phyloP scores from a whole-genome alignment of 1,140 invertebrate species.

The Drosophila insularis region DNA sequence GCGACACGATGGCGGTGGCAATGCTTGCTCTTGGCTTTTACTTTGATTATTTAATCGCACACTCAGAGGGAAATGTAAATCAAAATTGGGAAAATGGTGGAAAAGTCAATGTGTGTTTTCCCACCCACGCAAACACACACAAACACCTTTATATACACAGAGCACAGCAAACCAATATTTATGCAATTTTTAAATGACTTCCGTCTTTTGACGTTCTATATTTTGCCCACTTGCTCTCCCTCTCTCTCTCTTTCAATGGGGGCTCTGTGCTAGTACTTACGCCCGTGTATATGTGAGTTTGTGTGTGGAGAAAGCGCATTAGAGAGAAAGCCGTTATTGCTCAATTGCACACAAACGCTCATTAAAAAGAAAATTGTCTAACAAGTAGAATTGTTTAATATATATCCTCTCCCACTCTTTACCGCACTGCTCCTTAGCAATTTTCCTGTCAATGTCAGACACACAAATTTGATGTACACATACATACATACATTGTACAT shows the following conservation, averaged over 20 bases:
- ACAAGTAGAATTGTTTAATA: constrained; percentile 36
- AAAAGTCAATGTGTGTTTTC: constrained; percentile 64
- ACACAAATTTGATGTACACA: constrained; percentile 23
- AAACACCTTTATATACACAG: background rate
- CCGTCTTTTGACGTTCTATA: constrained; percentile 58
- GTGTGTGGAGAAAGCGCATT: constrained; percentile 62
- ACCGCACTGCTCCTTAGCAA: constrained; percentile 17
- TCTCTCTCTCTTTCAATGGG: constrained; percentile 9
- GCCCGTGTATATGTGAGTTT: background rate
- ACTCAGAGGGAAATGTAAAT: constrained; percentile 16
- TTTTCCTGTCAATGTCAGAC: constrained; percentile 41
- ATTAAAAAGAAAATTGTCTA: constrained; percentile 36
- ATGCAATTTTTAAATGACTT: constrained; percentile 62
- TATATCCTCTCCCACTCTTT: constrained; percentile 20
- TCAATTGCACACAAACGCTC: constrained; percentile 52
- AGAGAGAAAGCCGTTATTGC: constrained; percentile 62
- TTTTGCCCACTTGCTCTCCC: constrained; percentile 44
- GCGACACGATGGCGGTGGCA: constrained; percentile 22
- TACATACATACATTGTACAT: constrained; percentile 19
- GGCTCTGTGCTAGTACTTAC: background rate
- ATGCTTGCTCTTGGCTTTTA: constrained; percentile 46
- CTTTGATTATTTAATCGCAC: constrained; percentile 64
- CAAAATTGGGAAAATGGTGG: constrained; percentile 15
- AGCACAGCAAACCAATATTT: constrained; percentile 55
- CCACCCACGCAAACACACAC: constrained; percentile 8